These are phyloP conservation scores for Rhipidura dahli DNA, from an alignment of 2,113 vertebrate species.

Conservation along the genomic window DNA sequence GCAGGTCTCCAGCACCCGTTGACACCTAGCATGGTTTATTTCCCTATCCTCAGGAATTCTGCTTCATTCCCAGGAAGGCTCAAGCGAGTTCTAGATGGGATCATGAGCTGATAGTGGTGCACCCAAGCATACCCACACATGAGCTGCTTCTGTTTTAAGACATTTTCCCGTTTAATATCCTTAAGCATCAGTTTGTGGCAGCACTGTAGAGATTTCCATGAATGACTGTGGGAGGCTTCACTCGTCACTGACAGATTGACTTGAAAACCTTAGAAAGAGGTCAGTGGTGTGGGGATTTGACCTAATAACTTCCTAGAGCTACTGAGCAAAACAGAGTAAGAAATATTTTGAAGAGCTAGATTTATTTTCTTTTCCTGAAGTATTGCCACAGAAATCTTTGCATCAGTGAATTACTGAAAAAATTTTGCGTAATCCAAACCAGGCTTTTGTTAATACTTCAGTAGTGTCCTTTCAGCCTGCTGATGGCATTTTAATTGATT, in stretches of 20 bases:
- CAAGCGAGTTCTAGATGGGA: not conserved
- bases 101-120: not conserved
- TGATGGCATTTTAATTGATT: conserved; percentile 6
- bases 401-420: not conserved
- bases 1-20: not conserved
- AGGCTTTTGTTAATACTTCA: not conserved
- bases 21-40: not conserved
- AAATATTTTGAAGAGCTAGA: not conserved
- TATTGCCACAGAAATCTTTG: not conserved
- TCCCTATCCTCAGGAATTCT: not conserved
- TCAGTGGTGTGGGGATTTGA: not conserved
- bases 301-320: not conserved
- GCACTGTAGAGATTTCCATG: not conserved
- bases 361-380: not conserved
- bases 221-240: not conserved
- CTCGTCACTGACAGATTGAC: not conserved
- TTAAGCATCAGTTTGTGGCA: not conserved
- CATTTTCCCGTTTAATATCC: not conserved
- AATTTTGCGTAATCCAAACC: conserved; percentile 16
- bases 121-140: accelerated
- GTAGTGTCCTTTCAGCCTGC: not conserved
- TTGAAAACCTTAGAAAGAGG: not conserved
- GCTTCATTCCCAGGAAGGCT: not conserved
- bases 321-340: not conserved
- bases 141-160: not conserved